Evolutionary conservation across 1,140 invertebrate species (phyloP).

Genomic region (Ooceraea biroi): DNA sequence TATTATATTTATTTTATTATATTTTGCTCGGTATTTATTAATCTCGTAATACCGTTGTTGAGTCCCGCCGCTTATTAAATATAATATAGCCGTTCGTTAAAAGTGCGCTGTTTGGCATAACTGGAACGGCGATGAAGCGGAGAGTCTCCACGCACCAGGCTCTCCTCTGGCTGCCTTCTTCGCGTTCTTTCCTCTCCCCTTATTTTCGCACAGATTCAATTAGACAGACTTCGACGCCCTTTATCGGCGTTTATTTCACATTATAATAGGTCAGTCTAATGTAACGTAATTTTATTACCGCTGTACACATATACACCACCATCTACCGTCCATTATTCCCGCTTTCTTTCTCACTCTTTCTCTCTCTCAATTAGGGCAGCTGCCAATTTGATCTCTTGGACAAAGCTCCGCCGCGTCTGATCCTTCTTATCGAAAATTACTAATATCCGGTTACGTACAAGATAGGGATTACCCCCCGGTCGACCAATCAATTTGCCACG

Average conservation of each 20-base stretch:
- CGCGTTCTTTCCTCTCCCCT: background rate
- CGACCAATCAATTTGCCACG: constrained; percentile 73
- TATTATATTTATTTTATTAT: no score
- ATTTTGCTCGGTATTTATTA: no score
- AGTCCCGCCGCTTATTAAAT: no score
- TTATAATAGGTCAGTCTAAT: constrained; percentile 59
- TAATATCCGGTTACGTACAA: constrained; percentile 78
- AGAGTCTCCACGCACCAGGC: background rate
- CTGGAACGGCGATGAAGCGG: no score
- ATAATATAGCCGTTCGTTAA: no score
- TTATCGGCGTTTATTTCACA: constrained; percentile 43
- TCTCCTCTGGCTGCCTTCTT: background rate
- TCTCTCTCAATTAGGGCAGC: constrained; percentile 52
- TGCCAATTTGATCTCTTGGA: constrained; percentile 69
- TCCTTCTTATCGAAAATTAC: constrained; percentile 76
- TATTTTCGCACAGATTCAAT: constrained; percentile 42
- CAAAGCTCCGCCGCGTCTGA: constrained; percentile 56
- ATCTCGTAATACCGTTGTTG: no score
- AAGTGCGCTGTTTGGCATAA: background rate
- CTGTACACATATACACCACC: constrained; percentile 44
- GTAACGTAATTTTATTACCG: constrained; percentile 66
- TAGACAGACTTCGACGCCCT: constrained; percentile 43
- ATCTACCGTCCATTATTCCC: constrained; percentile 42
- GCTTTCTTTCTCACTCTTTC: background rate
- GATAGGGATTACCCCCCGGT: constrained; percentile 65